A percentile compares a stretch with the other conserved stretches of the same genome.
Conservation (phyloP, 1,140 invertebrate genomes). For the Drosophila suzukii region DNA sequence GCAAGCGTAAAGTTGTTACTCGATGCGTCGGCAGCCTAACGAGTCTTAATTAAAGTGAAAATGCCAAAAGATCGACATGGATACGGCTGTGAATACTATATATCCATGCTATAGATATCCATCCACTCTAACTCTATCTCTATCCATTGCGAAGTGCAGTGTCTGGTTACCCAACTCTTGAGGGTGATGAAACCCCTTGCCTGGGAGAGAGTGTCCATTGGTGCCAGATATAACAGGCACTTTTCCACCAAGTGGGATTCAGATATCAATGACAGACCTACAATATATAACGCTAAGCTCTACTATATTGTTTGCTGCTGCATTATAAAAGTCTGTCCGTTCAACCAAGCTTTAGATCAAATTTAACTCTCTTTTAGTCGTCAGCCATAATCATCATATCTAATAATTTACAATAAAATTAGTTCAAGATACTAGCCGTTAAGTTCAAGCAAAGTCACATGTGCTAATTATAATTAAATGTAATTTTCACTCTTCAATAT, state of each 20-base stretch:
- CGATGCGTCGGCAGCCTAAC: constrained; percentile 49
- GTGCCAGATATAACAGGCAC: background rate
- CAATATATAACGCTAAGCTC: background rate
- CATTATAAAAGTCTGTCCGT: background rate
- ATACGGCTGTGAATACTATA: constrained; percentile 23
- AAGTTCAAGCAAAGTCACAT: background rate
- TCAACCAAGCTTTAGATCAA: background rate
- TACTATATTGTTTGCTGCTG: no score
- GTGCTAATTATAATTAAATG: constrained; percentile 7
- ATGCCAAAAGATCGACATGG: constrained; percentile 46
- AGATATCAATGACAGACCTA: background rate
- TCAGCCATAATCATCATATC: background rate
- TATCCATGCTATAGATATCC: constrained; percentile 1
- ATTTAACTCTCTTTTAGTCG: background rate
- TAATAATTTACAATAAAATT: background rate
- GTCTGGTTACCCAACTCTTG: constrained; percentile 23
- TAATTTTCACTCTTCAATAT: background rate
- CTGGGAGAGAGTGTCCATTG: constrained; percentile 3
- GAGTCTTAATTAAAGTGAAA: constrained; percentile 58
- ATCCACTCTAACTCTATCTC: background rate
- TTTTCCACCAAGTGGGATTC: background rate
- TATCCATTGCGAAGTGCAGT: constrained; percentile 30
- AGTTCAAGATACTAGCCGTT: background rate
- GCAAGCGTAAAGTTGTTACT: constrained; percentile 50
- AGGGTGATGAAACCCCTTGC: constrained; percentile 15